phyloP scores from a whole-genome alignment of 2,888 invertebrate genomes.

The Augochlorella aurata region DNA sequence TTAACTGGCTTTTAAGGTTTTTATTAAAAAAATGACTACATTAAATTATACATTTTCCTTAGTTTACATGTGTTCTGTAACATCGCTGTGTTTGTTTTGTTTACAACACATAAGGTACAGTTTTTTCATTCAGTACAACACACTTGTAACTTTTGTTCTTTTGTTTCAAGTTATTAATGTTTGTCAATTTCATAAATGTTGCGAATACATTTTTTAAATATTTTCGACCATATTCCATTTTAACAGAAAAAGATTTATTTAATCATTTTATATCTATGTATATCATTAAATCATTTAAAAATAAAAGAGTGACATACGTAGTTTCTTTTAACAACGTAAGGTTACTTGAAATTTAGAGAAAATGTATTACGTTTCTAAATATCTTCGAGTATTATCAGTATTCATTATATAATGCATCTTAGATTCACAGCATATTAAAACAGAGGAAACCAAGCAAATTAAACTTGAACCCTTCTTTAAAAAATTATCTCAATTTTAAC shows the following conservation, averaged over 20 bases:
- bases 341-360: background rate
- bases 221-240: background rate
- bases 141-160: conserved; percentile 9
- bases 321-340: background rate
- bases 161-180: conserved; percentile 17
- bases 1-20: conserved; percentile 27
- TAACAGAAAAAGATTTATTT: background rate
- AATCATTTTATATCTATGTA: background rate
- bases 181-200: background rate
- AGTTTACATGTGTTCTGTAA: conserved; percentile 18
- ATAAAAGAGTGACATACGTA: background rate
- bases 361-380: background rate
- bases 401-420: too few relatives aligned
- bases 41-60: conserved; percentile 39
- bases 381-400: too few relatives aligned
- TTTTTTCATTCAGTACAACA: conserved; percentile 23
- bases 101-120: conserved; percentile 40
- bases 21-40: conserved; percentile 41
- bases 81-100: conserved; percentile 14
- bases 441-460: too few relatives aligned
- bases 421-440: too few relatives aligned
- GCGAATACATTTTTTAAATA: background rate
- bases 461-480: too few relatives aligned
- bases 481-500: too few relatives aligned
- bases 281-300: background rate